Conservation (phyloP, 1,140 invertebrate species). For the Dermatophagoides farinae region DNA sequence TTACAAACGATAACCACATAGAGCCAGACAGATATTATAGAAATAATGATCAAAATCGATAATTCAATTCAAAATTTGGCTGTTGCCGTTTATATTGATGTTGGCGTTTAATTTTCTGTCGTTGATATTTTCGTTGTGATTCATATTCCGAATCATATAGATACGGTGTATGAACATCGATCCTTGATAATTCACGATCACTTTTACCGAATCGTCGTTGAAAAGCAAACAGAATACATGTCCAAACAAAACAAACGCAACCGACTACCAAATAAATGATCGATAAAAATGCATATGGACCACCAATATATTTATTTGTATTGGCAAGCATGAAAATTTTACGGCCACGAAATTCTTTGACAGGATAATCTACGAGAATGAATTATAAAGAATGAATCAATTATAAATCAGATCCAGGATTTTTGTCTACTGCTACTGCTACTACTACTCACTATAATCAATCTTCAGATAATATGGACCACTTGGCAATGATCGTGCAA, state of each 20-base stretch:
- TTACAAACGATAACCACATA: no score
- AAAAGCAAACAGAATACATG: constrained; percentile 43
- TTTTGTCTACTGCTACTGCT: no score
- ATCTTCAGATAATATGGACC: constrained; percentile 18
- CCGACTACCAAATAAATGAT: constrained; percentile 97
- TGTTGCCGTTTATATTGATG: no score
- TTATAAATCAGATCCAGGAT: not conserved
- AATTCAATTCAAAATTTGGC: no score
- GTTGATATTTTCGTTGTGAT: no score
- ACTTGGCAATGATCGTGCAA: constrained; percentile 21
- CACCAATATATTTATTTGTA: constrained; percentile 71
- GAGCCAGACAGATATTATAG: no score
- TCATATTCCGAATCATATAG: no score
- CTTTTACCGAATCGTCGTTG: no score
- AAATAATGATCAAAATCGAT: no score
- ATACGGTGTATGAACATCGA: no score
- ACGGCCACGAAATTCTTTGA: constrained; percentile 61
- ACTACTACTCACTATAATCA: constrained; percentile 27
- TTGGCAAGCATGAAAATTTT: constrained; percentile 92
- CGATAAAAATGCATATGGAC: constrained; percentile 90
- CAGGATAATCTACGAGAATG: constrained; percentile 52
- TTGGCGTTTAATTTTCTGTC: no score
- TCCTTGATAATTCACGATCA: no score
- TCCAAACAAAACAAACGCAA: constrained; percentile 69
- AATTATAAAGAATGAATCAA: not conserved